Evolutionary conservation across 2,113 vertebrate genomes (phyloP).

Genomic region (Zapus hudsonius): DNA sequence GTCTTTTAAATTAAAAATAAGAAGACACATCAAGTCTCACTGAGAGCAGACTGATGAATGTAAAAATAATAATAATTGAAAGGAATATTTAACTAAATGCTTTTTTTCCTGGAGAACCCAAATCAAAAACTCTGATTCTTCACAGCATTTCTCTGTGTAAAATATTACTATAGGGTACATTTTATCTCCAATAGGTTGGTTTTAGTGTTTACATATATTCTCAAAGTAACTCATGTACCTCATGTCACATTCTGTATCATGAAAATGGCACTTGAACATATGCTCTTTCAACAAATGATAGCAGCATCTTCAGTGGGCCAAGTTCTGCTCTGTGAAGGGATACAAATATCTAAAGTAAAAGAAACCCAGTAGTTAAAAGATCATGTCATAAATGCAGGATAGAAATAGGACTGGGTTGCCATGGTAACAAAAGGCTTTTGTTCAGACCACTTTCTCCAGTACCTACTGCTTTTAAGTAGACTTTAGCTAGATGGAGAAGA

Average conservation of each 20-base stretch:
- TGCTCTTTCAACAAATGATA: slow-evolving; percentile 28
- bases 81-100: slow-evolving; percentile 30
- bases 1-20: slow-evolving; percentile 16
- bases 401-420: slow-evolving; percentile 59
- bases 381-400: slow-evolving; percentile 34
- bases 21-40: slow-evolving; percentile 9
- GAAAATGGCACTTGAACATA: slow-evolving; percentile 27
- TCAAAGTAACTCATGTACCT: slow-evolving; percentile 8
- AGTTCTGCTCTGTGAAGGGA: not conserved
- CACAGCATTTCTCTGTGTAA: not conserved
- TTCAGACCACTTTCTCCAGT: slow-evolving; percentile 52
- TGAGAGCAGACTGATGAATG: not conserved
- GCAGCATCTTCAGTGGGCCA: not conserved
- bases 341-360: slow-evolving; percentile 29
- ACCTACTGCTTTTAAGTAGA: slow-evolving; percentile 59
- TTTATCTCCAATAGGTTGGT: slow-evolving; percentile 34
- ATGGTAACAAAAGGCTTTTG: slow-evolving; percentile 67
- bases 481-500: slow-evolving; percentile 31
- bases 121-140: slow-evolving; percentile 38
- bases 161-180: slow-evolving; percentile 21
- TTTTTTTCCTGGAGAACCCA: slow-evolving; percentile 45
- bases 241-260: not conserved
- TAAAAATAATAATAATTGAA: slow-evolving; percentile 47
- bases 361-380: slow-evolving; percentile 55
- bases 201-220: slow-evolving; percentile 34